A percentile compares a stretch with the other conserved stretches of the same genome.
phyloP scores from a whole-genome alignment of 1,140 invertebrate genomes.

The Pararge aegeria region DNA sequence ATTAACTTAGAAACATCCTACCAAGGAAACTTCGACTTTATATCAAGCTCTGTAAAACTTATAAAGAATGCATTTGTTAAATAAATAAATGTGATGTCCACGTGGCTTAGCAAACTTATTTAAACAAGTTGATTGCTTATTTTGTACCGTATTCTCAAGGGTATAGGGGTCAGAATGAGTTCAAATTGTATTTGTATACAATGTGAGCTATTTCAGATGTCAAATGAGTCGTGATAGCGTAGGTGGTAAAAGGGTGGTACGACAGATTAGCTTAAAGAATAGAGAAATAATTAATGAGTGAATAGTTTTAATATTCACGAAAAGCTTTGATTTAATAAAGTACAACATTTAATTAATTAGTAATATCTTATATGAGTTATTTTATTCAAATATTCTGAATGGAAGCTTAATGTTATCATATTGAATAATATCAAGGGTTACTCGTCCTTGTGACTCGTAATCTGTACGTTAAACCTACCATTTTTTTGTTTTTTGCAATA shows the following conservation, averaged over 20 bases:
- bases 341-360: too few relatives aligned
- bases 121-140: neutral
- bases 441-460: too few relatives aligned
- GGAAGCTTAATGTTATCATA: too few relatives aligned
- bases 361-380: too few relatives aligned
- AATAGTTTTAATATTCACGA: too few relatives aligned
- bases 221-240: slow-evolving; percentile 39
- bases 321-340: too few relatives aligned
- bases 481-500: too few relatives aligned
- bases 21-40: slow-evolving; percentile 22
- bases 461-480: too few relatives aligned
- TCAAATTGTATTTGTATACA: slow-evolving; percentile 17
- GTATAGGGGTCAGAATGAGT: slow-evolving; percentile 12
- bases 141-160: slow-evolving; percentile 13
- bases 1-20: slow-evolving; percentile 7
- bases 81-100: slow-evolving; percentile 20
- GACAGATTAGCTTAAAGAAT: slow-evolving; percentile 13
- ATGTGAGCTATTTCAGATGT: slow-evolving; percentile 39
- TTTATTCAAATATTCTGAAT: too few relatives aligned
- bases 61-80: slow-evolving; percentile 3
- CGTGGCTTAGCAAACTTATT: slow-evolving; percentile 25
- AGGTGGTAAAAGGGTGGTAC: slow-evolving; percentile 23
- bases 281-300: slow-evolving; percentile 4
- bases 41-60: slow-evolving; percentile 9
- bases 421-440: too few relatives aligned